Conservation (phyloP, 2,888 invertebrate species). For the Sipunculus nudus region DNA sequence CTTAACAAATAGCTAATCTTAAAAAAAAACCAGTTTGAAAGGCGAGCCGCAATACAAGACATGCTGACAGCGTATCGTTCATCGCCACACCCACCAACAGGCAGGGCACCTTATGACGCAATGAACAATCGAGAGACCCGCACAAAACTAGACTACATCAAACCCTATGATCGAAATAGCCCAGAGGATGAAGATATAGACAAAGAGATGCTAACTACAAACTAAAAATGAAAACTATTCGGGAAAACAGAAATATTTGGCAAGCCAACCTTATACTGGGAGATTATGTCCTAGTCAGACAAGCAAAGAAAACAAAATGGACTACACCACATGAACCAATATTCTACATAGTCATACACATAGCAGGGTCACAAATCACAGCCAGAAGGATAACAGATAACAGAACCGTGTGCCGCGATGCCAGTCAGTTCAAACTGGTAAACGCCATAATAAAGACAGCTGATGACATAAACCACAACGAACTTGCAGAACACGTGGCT, state of each 20-base stretch:
- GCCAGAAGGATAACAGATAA: neutral
- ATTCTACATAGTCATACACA: constrained; percentile 11
- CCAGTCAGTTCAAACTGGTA: neutral
- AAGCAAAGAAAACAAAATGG: constrained; percentile 18
- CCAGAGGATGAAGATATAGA: neutral
- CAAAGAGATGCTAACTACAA: neutral
- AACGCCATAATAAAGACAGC: no score
- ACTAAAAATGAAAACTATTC: neutral
- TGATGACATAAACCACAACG: no score
- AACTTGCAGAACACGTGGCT: no score
- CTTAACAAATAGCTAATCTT: neutral
- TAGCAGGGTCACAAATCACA: constrained; percentile 16
- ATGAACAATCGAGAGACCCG: constrained; percentile 8
- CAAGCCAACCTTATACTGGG: constrained; percentile 14
- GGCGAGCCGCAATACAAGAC: constrained; percentile 18
- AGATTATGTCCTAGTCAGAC: constrained; percentile 19
- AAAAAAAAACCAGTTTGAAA: neutral
- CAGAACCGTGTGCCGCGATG: neutral
- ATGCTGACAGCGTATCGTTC: constrained; percentile 29
- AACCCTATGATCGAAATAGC: neutral
- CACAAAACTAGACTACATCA: neutral
- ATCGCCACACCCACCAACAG: constrained; percentile 29
- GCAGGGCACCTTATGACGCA: constrained; percentile 22
- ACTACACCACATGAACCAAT: constrained; percentile 23
- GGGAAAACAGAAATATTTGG: constrained; percentile 7